Base-by-base conservation (phyloP, 92 coral and sea anemone species). In the Bergia sp. region DNA sequence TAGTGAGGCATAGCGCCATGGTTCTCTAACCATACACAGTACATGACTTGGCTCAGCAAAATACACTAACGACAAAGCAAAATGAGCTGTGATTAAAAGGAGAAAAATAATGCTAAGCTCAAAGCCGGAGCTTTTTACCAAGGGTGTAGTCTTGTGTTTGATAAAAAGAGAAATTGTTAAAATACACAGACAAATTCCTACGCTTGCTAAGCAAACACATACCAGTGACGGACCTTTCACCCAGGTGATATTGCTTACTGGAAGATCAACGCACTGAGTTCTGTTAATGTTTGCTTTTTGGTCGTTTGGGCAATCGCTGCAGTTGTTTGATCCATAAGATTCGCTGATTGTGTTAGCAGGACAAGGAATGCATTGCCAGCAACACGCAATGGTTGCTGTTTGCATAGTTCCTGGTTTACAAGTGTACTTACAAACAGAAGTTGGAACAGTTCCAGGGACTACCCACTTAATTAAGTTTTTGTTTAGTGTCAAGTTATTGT, bases 291-390 rank as follows among this genome's bases (percentile, higher is more conserved):
- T 86, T 47, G 92, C 23, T 39, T 58, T 73, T 58, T 69, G 75
- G 4, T 69, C 80, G 5, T 2, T 55, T 44, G 82, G 88, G 65
- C 91, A 89, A 58, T 67, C 53, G 4, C 37, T 72, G 40, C 92
- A 86, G 71, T 45, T 86, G 0, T 20, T 21, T 18, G 85, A 76
- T 0, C 90, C 90, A 66, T 85, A 38, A 6, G 15, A 15, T 13
- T 88, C 69, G 75, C 80, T 90, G 29, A 90, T 40, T n/a, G 89
- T 53, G 37, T 89, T 86, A 1, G 11, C n/a, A 58, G 76, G 88
- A 53, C 91, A 89, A 4, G 37, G 88, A 16, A 85, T 41, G 79
- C 89, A 85, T 38, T 90, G 85, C 86, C 92, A 90, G 15, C 92
- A 90, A 44, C 92, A 90, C 29, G 89, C 69, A 16, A 82, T 74